Percentiles rank a stretch among this genome's conserved stretches.
phyloP scores from a whole-genome alignment of 1,140 invertebrate genomes.

The Trichonephila clavipes region DNA sequence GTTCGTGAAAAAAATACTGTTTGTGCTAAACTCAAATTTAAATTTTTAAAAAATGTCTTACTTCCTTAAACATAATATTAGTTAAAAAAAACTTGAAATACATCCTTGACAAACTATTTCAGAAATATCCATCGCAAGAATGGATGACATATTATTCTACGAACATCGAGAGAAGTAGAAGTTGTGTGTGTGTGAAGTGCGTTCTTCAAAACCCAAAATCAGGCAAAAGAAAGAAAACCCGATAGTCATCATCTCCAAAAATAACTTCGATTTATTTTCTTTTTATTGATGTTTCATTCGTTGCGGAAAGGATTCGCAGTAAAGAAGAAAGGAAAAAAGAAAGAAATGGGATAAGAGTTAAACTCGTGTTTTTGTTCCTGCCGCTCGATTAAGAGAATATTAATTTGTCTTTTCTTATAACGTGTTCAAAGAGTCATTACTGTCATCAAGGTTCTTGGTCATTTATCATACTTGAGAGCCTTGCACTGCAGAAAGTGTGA shows the following conservation, averaged over 20 bases:
- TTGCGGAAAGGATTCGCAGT: background rate
- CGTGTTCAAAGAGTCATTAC: constrained; percentile 60
- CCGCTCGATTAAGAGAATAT: constrained; percentile 61
- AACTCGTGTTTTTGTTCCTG: constrained; percentile 45
- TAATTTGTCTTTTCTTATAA: constrained; percentile 58
- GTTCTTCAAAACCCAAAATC: no score
- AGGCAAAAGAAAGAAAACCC: background rate
- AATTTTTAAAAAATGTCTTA: no score
- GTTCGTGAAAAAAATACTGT: no score
- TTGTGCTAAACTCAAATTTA: no score
- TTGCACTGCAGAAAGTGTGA: background rate
- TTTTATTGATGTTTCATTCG: constrained; percentile 42
- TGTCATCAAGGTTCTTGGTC: background rate
- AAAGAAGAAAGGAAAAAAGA: background rate
- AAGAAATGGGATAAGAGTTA: background rate
- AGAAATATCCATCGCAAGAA: background rate
- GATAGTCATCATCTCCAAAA: constrained; percentile 35
- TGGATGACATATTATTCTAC: background rate
- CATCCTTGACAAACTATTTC: no score
- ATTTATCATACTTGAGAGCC: constrained; percentile 42
- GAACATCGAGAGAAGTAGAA: background rate
- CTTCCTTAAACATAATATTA: no score
- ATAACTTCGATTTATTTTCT: constrained; percentile 32
- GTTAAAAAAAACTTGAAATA: no score
- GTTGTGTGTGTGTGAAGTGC: no score